phyloP scores from a whole-genome alignment of 1,140 invertebrate species.

The Lordiphosa collinella region DNA sequence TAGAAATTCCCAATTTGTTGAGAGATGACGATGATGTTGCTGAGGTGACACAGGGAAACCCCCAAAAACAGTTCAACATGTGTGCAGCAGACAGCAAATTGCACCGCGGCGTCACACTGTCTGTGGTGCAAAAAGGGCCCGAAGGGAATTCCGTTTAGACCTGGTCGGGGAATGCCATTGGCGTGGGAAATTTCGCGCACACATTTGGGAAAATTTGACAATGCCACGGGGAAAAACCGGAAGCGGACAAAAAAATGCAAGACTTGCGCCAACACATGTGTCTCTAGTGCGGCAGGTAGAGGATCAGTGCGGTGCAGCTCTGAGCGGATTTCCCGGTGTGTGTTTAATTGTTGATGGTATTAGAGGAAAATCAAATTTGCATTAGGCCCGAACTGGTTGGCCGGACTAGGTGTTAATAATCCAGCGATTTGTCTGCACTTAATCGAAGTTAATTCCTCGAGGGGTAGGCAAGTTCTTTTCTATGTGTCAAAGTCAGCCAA shows the following conservation, averaged over 20 bases:
- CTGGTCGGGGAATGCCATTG: constrained; percentile 53
- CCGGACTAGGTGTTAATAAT: constrained; percentile 65
- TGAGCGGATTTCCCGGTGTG: constrained; percentile 1
- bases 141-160: constrained; percentile 58
- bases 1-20: constrained; percentile 54
- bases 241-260: constrained; percentile 46
- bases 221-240: constrained; percentile 64
- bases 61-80: constrained; percentile 52
- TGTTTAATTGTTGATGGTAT: constrained; percentile 77
- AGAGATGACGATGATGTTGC: not conserved
- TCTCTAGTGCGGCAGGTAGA: constrained; percentile 36
- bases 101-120: constrained; percentile 62
- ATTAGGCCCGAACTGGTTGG: constrained; percentile 20
- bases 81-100: constrained; percentile 52
- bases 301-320: not conserved
- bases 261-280: constrained; percentile 65
- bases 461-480: not conserved
- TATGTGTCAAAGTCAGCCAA: not conserved
- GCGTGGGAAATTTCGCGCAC: constrained; percentile 61
- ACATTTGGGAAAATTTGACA: constrained; percentile 43
- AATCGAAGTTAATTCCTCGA: constrained; percentile 67
- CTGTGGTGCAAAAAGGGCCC: constrained; percentile 16
- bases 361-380: constrained; percentile 74
- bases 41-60: constrained; percentile 51
- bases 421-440: constrained; percentile 63